Conservation (phyloP, 2,797 vertebrate species). For the Heteromormyrus szaboi region DNA sequence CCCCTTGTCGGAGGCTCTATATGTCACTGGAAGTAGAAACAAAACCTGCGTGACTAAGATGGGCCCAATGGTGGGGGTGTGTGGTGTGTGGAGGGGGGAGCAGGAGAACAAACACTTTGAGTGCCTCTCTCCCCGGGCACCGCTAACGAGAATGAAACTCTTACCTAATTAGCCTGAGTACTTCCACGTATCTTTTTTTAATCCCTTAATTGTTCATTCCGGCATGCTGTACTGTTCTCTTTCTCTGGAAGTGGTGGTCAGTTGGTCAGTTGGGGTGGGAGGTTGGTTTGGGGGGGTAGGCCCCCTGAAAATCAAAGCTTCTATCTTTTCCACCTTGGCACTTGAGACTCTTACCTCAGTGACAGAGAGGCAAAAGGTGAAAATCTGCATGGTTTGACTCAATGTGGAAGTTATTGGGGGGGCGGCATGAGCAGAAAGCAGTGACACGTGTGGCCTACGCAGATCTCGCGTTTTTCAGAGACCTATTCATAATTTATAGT, state of each 20-base stretch:
- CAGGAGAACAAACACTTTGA: not conserved
- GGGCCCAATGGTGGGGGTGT: not conserved
- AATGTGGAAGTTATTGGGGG: no score
- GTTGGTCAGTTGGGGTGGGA: not conserved
- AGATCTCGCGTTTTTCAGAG: not conserved
- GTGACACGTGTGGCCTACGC: not conserved
- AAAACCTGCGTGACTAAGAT: conserved; percentile 16
- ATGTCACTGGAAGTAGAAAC: not conserved
- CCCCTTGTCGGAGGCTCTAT: not conserved
- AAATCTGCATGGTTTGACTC: conserved; percentile 19
- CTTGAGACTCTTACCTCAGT: not conserved
- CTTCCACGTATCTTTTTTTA: not conserved
- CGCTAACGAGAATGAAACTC: conserved; percentile 12
- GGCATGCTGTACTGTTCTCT: not conserved
- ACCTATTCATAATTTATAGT: conserved; percentile 47
- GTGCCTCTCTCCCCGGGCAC: not conserved
- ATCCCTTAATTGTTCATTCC: not conserved
- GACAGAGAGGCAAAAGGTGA: conserved; percentile 11
- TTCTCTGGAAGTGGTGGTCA: not conserved
- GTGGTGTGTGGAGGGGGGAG: not conserved
- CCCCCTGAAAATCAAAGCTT: not conserved
- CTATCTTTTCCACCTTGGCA: not conserved
- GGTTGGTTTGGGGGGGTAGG: not conserved
- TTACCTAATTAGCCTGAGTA: conserved; percentile 1
- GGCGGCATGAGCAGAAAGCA: not conserved